These are phyloP conservation scores for Siniperca undulata DNA, from an alignment of 2,797 vertebrate genomes.

Conservation along the genomic window DNA sequence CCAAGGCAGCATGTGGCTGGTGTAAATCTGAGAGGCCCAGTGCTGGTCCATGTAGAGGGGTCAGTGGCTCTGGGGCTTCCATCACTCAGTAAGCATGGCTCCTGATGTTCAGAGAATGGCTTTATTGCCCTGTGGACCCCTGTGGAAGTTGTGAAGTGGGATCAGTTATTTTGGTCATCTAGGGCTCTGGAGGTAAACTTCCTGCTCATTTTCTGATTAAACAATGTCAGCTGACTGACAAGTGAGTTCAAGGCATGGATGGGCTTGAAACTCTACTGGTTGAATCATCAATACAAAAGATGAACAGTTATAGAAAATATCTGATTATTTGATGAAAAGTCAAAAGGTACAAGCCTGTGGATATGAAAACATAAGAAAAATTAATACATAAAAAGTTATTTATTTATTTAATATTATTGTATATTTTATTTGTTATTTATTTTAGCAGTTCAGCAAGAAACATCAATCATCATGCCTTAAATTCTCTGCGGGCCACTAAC, in stretches of 20 bases:
- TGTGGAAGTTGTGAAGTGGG: too few relatives aligned
- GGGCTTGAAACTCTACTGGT: not conserved
- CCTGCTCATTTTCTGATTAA: not conserved
- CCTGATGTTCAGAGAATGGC: slow-evolving; percentile 31
- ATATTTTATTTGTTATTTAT: too few relatives aligned
- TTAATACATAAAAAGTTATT: too few relatives aligned
- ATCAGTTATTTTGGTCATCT: not conserved
- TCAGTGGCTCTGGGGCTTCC: slow-evolving; percentile 23
- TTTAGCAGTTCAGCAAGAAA: too few relatives aligned
- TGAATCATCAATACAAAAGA: too few relatives aligned
- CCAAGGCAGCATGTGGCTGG: slow-evolving; percentile 39
- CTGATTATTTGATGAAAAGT: too few relatives aligned
- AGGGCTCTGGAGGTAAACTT: not conserved
- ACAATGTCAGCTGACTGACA: not conserved
- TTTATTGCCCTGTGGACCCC: slow-evolving; percentile 22
- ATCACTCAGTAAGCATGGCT: slow-evolving; percentile 41
- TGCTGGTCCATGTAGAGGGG: slow-evolving; percentile 17
- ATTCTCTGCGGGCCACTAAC: too few relatives aligned
- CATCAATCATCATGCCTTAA: too few relatives aligned
- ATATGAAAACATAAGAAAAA: too few relatives aligned
- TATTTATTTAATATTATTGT: too few relatives aligned
- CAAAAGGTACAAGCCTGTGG: not conserved
- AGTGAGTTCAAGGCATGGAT: not conserved
- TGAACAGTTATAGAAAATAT: too few relatives aligned
- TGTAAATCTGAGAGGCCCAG: slow-evolving; percentile 53